phyloP scores from a whole-genome alignment of 1,140 invertebrate species.

The Microplitis mediator region DNA sequence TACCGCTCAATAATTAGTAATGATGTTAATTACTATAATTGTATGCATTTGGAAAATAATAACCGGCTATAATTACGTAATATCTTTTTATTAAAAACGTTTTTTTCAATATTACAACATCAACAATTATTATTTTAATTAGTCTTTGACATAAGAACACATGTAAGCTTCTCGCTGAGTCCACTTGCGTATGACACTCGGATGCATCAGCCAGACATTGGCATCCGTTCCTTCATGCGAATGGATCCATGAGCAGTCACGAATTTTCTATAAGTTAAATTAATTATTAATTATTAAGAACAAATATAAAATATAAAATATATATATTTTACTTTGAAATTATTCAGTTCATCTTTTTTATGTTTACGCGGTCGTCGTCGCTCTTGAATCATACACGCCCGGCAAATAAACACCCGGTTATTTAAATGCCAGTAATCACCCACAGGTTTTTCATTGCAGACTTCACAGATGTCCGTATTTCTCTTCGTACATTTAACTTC shows the following conservation, averaged over 20 bases:
- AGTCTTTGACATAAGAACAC: constrained; percentile 43
- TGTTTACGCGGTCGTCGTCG: constrained; percentile 33
- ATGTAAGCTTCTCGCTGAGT: constrained; percentile 52
- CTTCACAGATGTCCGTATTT: constrained; percentile 47
- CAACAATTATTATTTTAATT: constrained; percentile 26
- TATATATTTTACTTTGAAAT: constrained; percentile 43
- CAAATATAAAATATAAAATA: constrained; percentile 2
- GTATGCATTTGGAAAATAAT: constrained; percentile 30
- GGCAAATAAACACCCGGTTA: constrained; percentile 49
- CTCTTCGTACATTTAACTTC: constrained; percentile 50
- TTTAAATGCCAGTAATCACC: constrained; percentile 56
- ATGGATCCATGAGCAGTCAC: constrained; percentile 53
- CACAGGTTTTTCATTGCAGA: constrained; percentile 41
- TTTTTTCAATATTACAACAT: neutral
- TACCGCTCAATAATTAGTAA: constrained; percentile 33
- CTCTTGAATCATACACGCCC: constrained; percentile 45
- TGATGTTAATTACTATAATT: constrained; percentile 21
- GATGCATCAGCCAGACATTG: constrained; percentile 51
- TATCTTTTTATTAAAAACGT: constrained; percentile 11
- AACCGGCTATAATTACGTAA: neutral
- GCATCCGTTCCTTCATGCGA: constrained; percentile 50
- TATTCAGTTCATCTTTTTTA: constrained; percentile 37
- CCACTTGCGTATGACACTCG: constrained; percentile 42
- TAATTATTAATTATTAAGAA: constrained; percentile 23
- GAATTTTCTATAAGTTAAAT: constrained; percentile 49